A percentile compares a stretch with the other conserved stretches of the same genome.
Conservation (phyloP, 2,797 vertebrate species). For the Merluccius polli region DNA sequence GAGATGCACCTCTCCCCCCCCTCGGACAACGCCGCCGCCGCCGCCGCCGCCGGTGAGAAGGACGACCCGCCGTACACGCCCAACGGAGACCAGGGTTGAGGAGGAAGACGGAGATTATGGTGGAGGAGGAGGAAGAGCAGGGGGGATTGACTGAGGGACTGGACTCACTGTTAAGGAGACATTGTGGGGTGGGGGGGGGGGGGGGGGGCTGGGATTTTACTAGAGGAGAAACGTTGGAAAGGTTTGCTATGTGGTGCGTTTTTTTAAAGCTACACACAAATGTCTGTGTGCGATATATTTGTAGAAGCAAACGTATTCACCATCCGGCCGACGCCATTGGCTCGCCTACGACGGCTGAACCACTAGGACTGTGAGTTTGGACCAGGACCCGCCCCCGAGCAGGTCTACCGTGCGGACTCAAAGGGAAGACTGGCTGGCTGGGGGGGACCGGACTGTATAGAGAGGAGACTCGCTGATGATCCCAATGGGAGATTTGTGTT, state of each 20-base stretch:
- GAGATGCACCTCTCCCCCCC: slow-evolving; percentile 80
- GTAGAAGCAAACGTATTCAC: background rate
- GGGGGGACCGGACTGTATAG: background rate
- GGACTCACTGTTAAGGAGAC: background rate
- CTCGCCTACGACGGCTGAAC: no score
- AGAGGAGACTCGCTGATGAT: background rate
- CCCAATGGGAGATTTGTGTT: background rate
- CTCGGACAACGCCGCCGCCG: background rate
- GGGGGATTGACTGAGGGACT: background rate
- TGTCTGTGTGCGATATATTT: background rate
- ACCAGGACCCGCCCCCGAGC: no score
- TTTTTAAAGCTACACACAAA: no score
- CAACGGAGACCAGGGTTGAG: background rate
- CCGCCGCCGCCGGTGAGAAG: no score
- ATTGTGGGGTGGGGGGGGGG: no score
- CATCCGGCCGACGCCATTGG: no score
- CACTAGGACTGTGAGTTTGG: no score
- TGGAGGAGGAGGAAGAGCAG: background rate
- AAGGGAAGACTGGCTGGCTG: no score
- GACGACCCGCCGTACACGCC: background rate
- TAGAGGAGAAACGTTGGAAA: background rate
- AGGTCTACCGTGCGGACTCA: no score
- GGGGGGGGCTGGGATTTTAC: background rate
- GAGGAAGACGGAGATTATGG: background rate
- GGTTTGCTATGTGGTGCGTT: no score